Base-by-base conservation (phyloP, 2,888 invertebrate genomes). In the Chaetogeoica ovagalla region DNA sequence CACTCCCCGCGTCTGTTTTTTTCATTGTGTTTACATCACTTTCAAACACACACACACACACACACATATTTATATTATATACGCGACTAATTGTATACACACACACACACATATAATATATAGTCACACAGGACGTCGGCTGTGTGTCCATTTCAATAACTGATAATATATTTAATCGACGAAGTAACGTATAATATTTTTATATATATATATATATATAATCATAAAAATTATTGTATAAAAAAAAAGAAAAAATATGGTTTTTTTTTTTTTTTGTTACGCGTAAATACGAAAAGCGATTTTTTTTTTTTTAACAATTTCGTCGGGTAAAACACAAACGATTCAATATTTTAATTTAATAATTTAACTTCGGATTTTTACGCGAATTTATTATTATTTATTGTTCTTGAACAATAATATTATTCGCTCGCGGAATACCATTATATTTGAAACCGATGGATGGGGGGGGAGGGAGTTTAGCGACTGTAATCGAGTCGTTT, bases 101-200 rank as follows among this genome's bases (percentile, higher is more conserved):
- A 30, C 30, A 30, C 4, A 30, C 4, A 30, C 4, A 30, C 4
- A 30, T 30, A 30, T 30, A 30, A 30, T 30, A 30, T 30, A 30
- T 30, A 30, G 30, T 21, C 63, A 9, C 37, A 37, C 21, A 65
- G 13, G 43, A 66, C 43, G 75, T 66, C 66, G 66, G 66, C 19
- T 57, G 39, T 59, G 66, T 59, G 66, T 66, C 23, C 57, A 39
- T 75, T 75, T 75, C 23, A 30, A 75, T 66, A 75, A 75, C 65
- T 66, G 57, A 75, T 43, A 66, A 66, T 73, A 30, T 30, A 30
- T 4, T 30, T 30, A 66, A 43, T 66, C 23, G 66, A 75, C 57
- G 21, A 66, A 66, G 57, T 75, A 75, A 57, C 55, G 55, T 66
- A 57, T 30, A 30, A 30, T 30, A 30, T 30, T 30, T 30, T 30